Evolutionary conservation across 2,113 vertebrate species (phyloP), one percentile per base, ranked within the genome.

Genomic region (Smithornis capensis): DNA sequence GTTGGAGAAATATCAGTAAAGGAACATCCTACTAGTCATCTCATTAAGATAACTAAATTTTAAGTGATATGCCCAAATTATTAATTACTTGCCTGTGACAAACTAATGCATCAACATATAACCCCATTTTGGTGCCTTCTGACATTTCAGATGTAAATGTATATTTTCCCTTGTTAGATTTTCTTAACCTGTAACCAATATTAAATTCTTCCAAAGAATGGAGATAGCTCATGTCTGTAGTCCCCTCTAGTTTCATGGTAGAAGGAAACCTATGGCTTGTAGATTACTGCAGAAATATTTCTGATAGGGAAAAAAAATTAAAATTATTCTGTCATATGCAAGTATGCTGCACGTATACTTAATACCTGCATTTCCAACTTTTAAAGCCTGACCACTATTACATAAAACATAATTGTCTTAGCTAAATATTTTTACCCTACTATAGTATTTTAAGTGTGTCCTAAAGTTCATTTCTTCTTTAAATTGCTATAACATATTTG

Each of bases 1-100:
- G n/a, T 91, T 77, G 69, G 50, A 94, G 64, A 94, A 93, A 94
- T 55, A 74, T 63, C 63, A 95, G 63, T 79, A 88, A 95, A 94
- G 55, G 19, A 42, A 90, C 62, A 95, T 95, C 70, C 78, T 92
- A 84, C 37, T 60, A 90, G 27, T 42, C 83, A 71, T 71, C n/a
- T 63, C 70, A 53, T 92, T 64, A 79, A 37, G 59, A 42, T 94
- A 96, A 85, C 50, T 89, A 87, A 59, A 90, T 92, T 95, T 94
- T 89, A 94, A 80, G 90, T n/a, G 0, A 35, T 49, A 69, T 16
- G 19, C 40, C n/a, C 15, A 22, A 37, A n/a, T 35, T 74, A 91
- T 89, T 87, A 89, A 45, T 76, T 42, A 52, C 59, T 95, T 85
- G 57, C 28, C 60, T 60, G 45, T 33, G 40, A 60, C 31, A 87